These are phyloP conservation scores for Cosmia pyralina DNA, from an alignment of 2,888 invertebrate species.

Conservation along the genomic window DNA sequence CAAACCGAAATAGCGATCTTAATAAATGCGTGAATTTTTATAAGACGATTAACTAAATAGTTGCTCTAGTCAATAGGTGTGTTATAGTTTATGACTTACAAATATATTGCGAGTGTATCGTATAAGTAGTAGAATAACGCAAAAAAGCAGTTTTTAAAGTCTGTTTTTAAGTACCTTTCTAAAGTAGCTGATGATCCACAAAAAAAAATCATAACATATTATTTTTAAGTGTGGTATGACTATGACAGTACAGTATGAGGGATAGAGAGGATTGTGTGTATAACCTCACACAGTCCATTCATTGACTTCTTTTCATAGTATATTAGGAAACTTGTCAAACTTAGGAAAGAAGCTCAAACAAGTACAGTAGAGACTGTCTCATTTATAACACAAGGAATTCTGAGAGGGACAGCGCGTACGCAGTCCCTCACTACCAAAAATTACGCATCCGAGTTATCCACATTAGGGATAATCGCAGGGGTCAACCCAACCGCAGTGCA, in stretches of 20 bases:
- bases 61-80: neutral
- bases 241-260: neutral
- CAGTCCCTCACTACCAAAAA: constrained; percentile 51
- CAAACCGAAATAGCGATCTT: neutral
- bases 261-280: neutral
- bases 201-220: neutral
- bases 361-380: no score
- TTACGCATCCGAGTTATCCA: constrained; percentile 52
- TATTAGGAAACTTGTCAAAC: neutral
- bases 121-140: neutral
- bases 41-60: neutral
- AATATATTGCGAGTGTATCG: neutral
- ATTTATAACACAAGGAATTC: neutral
- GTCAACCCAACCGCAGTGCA: constrained; percentile 52
- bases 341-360: neutral
- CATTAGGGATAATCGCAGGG: constrained; percentile 54
- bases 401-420: constrained; percentile 45
- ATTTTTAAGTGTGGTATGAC: neutral
- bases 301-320: neutral
- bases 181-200: no score
- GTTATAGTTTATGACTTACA: neutral
- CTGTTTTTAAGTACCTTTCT: no score
- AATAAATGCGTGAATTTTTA: neutral
- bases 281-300: no score
- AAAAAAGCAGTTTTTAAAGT: neutral